These are phyloP conservation scores for Centruroides sculpturatus DNA, from an alignment of 1,140 invertebrate species.

Conservation along the genomic window DNA sequence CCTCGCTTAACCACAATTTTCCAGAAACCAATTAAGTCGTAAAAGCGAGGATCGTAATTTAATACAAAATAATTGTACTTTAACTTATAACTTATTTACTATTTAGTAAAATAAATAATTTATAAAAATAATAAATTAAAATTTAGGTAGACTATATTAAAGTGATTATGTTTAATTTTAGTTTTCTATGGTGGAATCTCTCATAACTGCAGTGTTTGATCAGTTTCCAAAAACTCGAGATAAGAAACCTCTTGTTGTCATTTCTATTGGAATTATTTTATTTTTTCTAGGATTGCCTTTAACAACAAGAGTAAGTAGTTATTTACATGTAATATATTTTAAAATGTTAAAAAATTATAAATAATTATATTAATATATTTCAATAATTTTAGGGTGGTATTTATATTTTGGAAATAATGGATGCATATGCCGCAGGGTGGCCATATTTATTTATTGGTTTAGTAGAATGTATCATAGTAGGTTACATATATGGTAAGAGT, in stretches of 20 bases:
- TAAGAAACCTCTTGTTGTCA: constrained; percentile 53
- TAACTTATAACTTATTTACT: too few species aligned
- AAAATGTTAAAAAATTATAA: too few species aligned
- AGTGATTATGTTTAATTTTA: background rate
- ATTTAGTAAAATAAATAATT: too few species aligned
- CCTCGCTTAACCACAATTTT: too few species aligned
- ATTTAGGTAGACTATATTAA: too few species aligned
- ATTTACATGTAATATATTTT: background rate
- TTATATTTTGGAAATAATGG: constrained; percentile 27
- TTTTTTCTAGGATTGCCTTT: constrained; percentile 53
- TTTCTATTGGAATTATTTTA: constrained; percentile 50
- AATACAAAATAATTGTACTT: too few species aligned
- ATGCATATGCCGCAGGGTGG: constrained; percentile 24
- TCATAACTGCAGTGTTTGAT: background rate
- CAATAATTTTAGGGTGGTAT: constrained; percentile 14
- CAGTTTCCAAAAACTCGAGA: background rate
- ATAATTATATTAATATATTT: too few species aligned
- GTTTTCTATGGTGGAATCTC: background rate
- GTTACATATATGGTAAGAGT: constrained; percentile 28
- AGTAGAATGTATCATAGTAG: constrained; percentile 26
- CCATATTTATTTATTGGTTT: constrained; percentile 24
- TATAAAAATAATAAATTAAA: too few species aligned
- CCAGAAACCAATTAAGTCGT: too few species aligned
- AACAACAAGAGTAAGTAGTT: constrained; percentile 24
- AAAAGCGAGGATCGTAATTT: too few species aligned